These are phyloP conservation scores for Pogonocherus hispidulus DNA, from an alignment of 2,888 invertebrate species.

Conservation along the genomic window DNA sequence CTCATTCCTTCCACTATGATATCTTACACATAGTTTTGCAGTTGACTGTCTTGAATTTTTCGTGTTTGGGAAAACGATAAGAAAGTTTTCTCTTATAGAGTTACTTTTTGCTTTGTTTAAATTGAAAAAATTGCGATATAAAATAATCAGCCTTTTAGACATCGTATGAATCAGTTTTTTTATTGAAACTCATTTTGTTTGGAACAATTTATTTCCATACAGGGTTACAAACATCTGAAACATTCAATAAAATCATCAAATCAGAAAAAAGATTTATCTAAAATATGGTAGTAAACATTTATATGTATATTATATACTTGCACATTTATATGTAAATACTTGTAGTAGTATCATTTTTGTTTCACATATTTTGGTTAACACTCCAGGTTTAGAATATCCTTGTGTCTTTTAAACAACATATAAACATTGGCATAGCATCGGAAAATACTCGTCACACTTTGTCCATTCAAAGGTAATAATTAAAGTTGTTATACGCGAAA, in stretches of 20 bases:
- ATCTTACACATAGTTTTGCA: too few species aligned
- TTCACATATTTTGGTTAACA: not conserved
- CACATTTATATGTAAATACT: slow-evolving; percentile 11
- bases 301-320: not conserved
- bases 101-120: too few species aligned
- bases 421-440: not conserved
- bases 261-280: slow-evolving; percentile 18
- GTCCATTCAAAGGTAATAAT: too few species aligned
- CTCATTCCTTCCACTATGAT: too few species aligned
- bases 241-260: slow-evolving; percentile 6
- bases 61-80: too few species aligned
- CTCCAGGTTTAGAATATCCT: not conserved
- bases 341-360: not conserved
- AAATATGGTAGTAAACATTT: slow-evolving; percentile 13
- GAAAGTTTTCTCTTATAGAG: too few species aligned
- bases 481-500: too few species aligned
- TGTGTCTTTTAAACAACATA: not conserved
- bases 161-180: too few species aligned
- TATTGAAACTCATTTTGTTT: not conserved
- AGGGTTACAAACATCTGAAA: slow-evolving; percentile 23
- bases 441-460: not conserved
- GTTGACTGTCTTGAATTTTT: too few species aligned
- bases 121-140: too few species aligned
- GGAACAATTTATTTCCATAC: slow-evolving; percentile 10
- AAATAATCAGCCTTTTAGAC: too few species aligned